Evolutionary conservation across 1,140 invertebrate species (phyloP).

Genomic region (Drosophila subobscura): DNA sequence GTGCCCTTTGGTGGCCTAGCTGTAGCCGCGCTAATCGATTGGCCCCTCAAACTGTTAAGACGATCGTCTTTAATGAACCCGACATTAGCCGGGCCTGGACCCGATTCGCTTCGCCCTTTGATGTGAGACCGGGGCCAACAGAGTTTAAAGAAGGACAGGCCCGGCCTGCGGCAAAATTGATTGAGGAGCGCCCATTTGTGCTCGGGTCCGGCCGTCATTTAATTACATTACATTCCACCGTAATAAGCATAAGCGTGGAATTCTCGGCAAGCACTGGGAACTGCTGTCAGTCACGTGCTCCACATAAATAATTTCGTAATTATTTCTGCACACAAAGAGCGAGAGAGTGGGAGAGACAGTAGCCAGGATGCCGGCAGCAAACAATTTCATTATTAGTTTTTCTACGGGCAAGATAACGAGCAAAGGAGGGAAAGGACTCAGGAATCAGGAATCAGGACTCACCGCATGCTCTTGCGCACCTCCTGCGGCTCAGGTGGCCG

Average conservation of each 20-base stretch:
- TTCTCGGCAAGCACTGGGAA: neutral
- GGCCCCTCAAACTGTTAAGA: slow-evolving; percentile 38
- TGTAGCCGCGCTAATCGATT: slow-evolving; percentile 43
- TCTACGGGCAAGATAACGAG: slow-evolving; percentile 9
- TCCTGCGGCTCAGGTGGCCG: slow-evolving; percentile 83
- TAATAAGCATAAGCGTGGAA: slow-evolving; percentile 43
- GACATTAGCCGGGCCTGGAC: slow-evolving; percentile 11
- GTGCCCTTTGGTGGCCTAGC: slow-evolving; percentile 24
- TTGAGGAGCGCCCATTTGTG: slow-evolving; percentile 27
- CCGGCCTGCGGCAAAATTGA: slow-evolving; percentile 24
- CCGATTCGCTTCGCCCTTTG: slow-evolving; percentile 5
- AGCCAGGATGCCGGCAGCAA: slow-evolving; percentile 23
- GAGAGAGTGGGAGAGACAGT: slow-evolving; percentile 8
- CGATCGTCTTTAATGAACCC: slow-evolving; percentile 45
- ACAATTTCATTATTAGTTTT: slow-evolving; percentile 78
- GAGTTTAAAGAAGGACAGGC: slow-evolving; percentile 21
- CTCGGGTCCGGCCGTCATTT: slow-evolving; percentile 35
- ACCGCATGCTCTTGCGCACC: slow-evolving; percentile 83
- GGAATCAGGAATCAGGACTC: slow-evolving; percentile 29
- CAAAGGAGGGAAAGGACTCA: slow-evolving; percentile 17
- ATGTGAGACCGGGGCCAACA: slow-evolving; percentile 1
- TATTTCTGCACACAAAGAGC: slow-evolving; percentile 62
- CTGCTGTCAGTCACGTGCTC: slow-evolving; percentile 58
- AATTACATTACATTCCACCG: slow-evolving; percentile 45
- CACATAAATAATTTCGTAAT: slow-evolving; percentile 77